A percentile compares a stretch with the other conserved stretches of the same genome.
Evolutionary conservation across 2,113 vertebrate genomes (phyloP).

Genomic region (Plecturocebus donacophilus): DNA sequence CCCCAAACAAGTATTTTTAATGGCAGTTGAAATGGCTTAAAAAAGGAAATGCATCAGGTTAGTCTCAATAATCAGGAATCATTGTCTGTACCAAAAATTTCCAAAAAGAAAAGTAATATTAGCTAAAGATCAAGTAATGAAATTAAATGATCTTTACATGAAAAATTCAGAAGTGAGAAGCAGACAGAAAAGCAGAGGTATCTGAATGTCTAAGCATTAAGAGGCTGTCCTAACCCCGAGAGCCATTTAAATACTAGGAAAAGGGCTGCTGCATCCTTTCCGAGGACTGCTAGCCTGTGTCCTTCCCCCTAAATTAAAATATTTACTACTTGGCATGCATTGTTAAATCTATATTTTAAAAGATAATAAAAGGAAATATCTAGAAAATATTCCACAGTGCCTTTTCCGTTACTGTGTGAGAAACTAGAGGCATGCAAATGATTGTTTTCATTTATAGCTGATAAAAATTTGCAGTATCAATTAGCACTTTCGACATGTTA

Average conservation of each 20-base stretch:
- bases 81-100: background rate
- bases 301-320: background rate
- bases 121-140: background rate
- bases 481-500: background rate
- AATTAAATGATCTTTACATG: background rate
- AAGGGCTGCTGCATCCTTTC: background rate
- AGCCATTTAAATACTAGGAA: background rate
- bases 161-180: background rate
- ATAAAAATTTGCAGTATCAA: background rate
- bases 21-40: background rate
- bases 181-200: background rate
- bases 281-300: background rate
- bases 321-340: background rate
- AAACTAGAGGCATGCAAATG: background rate
- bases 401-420: background rate
- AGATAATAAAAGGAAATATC: background rate
- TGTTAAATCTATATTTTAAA: background rate
- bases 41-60: background rate
- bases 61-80: background rate
- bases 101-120: background rate
- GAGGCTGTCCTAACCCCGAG: background rate
- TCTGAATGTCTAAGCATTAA: background rate
- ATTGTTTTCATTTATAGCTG: background rate
- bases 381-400: background rate
- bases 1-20: background rate